A percentile compares a stretch with the other conserved stretches of the same genome.
Evolutionary conservation across 2,113 vertebrate genomes (phyloP).

Genomic region (Gymnogyps californianus): DNA sequence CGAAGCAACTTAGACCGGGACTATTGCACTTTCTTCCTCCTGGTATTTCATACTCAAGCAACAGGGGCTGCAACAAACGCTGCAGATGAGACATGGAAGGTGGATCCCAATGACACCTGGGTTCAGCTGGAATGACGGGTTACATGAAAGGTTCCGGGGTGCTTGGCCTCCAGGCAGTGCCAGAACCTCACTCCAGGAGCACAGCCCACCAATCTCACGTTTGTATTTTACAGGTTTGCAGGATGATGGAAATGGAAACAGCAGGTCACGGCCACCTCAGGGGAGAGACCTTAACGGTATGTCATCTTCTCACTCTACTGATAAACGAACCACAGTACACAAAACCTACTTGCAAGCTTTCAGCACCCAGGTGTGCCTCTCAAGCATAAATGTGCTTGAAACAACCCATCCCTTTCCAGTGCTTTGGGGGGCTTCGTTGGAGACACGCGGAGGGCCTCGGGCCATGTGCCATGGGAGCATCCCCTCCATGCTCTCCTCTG

Average conservation of each 20-base stretch:
- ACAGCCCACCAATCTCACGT: not conserved
- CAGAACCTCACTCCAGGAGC: not conserved
- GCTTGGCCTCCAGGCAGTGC: not conserved
- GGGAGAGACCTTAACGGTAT: constrained; percentile 33
- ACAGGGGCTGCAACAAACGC: not conserved
- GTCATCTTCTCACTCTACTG: not conserved
- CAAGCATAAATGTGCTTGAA: rapidly evolving
- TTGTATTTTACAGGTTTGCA: constrained; percentile 10
- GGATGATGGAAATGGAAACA: constrained; percentile 55
- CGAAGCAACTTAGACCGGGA: not conserved
- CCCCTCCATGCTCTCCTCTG: rapidly evolving
- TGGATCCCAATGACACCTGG: not conserved
- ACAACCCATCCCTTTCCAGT: not conserved
- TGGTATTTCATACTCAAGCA: not conserved
- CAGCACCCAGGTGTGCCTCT: not conserved
- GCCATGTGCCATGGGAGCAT: not conserved
- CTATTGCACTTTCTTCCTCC: not conserved
- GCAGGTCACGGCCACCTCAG: constrained; percentile 11
- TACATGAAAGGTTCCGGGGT: not conserved
- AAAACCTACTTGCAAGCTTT: not conserved
- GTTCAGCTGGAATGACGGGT: not conserved
- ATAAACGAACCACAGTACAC: not conserved
- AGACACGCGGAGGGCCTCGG: rapidly evolving
- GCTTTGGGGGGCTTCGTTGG: rapidly evolving
- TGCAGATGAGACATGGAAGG: not conserved